Evolutionary conservation across 2,113 vertebrate species (phyloP).

Genomic region (Talpa occidentalis): DNA sequence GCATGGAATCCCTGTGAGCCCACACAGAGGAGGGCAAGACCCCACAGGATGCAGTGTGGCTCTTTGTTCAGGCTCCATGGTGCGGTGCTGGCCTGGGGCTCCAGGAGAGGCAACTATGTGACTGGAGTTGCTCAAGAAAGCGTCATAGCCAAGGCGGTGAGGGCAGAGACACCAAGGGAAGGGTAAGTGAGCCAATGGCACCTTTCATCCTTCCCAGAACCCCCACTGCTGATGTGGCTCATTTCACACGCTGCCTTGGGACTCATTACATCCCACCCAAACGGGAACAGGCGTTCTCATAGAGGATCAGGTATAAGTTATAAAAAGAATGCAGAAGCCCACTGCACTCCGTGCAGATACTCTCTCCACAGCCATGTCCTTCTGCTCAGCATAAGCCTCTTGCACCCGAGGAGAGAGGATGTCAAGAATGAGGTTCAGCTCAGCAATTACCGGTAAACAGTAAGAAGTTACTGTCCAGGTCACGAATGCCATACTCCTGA

Average conservation of each 20-base stretch:
- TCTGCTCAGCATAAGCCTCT: neutral
- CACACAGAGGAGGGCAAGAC: neutral
- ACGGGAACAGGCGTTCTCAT: neutral
- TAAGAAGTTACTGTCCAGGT: neutral
- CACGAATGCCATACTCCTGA: neutral
- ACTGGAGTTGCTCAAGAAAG: neutral
- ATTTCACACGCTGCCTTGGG: neutral
- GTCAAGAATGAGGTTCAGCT: neutral
- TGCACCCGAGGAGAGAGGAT: neutral
- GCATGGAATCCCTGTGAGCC: accelerated
- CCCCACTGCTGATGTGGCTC: neutral
- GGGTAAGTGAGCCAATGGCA: neutral
- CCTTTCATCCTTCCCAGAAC: neutral
- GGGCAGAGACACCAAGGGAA: neutral
- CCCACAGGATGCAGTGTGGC: neutral
- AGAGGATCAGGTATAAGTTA: neutral
- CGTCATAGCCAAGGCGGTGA: neutral
- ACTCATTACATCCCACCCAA: neutral
- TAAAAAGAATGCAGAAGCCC: constrained; percentile 28
- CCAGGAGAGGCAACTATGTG: neutral
- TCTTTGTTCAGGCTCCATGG: neutral
- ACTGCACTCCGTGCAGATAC: neutral
- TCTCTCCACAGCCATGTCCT: neutral
- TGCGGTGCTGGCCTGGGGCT: neutral
- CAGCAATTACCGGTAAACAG: neutral